Percentiles rank a stretch among this genome's conserved stretches.
Conservation (phyloP, 2,888 invertebrate species). For the Netelia virgata region DNA sequence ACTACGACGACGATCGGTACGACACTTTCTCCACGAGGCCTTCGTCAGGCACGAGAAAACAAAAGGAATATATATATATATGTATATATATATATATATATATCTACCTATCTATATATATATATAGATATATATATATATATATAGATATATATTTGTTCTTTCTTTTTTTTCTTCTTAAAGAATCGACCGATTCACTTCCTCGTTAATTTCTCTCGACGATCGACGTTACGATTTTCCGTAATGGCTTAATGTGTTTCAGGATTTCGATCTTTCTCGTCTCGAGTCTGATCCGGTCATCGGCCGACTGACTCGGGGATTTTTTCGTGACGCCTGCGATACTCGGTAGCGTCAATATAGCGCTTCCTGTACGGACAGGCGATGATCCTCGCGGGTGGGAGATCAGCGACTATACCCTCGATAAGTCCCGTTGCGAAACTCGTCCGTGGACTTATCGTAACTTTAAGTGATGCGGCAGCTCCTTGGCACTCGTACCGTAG, state of each 20-base stretch:
- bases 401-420: conserved; percentile 75
- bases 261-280: background rate
- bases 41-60: conserved; percentile 44
- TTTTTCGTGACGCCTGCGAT: too few species aligned
- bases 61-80: conserved; percentile 26
- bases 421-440: conserved; percentile 59
- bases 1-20: conserved; percentile 27
- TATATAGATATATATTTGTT: conserved; percentile 1
- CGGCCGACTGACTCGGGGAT: too few species aligned
- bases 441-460: conserved; percentile 60
- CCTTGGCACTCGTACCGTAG: conserved; percentile 28
- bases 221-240: background rate
- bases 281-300: too few species aligned
- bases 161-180: background rate
- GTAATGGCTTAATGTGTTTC: background rate
- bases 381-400: conserved; percentile 73
- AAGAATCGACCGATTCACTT: conserved; percentile 12
- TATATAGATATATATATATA: conserved; percentile 14
- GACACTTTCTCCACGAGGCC: conserved; percentile 73
- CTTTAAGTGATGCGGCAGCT: conserved; percentile 34
- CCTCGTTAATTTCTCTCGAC: conserved; percentile 4
- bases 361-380: too few species aligned
- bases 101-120: conserved; percentile 3
- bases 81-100: conserved; percentile 17
- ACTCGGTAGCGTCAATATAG: too few species aligned